Conservation (phyloP, 2,797 vertebrate genomes). For the Lithobates pipiens region DNA sequence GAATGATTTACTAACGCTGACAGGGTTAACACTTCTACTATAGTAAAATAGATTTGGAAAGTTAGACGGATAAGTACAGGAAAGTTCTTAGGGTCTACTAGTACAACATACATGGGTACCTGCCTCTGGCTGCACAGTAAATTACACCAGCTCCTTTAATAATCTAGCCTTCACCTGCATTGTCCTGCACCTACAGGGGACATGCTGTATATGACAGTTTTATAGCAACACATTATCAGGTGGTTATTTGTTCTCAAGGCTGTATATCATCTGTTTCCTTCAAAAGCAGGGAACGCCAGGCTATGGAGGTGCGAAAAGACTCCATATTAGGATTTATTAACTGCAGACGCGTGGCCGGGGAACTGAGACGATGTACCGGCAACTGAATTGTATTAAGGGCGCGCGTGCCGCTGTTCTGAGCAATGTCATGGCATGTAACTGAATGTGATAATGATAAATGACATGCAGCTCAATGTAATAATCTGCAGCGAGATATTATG, state of each 20-base stretch:
- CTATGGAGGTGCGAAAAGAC: slow-evolving; percentile 28
- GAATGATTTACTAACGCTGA: neutral
- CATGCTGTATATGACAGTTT: slow-evolving; percentile 43
- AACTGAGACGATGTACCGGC: slow-evolving; percentile 24
- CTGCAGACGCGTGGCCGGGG: slow-evolving; percentile 17
- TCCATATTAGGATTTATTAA: slow-evolving; percentile 54
- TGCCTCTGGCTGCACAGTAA: slow-evolving; percentile 35
- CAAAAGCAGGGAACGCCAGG: slow-evolving; percentile 13
- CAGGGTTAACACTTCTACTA: neutral
- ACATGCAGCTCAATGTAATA: slow-evolving; percentile 32
- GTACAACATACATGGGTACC: neutral
- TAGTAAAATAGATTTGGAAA: neutral
- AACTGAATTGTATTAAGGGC: slow-evolving; percentile 18
- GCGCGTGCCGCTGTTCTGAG: neutral
- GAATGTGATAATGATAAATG: slow-evolving; percentile 49
- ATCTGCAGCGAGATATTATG: slow-evolving; percentile 27
- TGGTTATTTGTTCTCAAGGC: slow-evolving; percentile 51
- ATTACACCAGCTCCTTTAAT: slow-evolving; percentile 34
- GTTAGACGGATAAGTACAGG: slow-evolving; percentile 8
- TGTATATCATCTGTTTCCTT: slow-evolving; percentile 48
- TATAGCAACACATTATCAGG: slow-evolving; percentile 55
- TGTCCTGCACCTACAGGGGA: slow-evolving; percentile 49
- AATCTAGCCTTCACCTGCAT: slow-evolving; percentile 33
- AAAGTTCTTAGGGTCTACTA: neutral
- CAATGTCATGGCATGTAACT: slow-evolving; percentile 28